Base-by-base conservation (phyloP, 2,797 vertebrate species). In the Brachyalestes nurse region DNA sequence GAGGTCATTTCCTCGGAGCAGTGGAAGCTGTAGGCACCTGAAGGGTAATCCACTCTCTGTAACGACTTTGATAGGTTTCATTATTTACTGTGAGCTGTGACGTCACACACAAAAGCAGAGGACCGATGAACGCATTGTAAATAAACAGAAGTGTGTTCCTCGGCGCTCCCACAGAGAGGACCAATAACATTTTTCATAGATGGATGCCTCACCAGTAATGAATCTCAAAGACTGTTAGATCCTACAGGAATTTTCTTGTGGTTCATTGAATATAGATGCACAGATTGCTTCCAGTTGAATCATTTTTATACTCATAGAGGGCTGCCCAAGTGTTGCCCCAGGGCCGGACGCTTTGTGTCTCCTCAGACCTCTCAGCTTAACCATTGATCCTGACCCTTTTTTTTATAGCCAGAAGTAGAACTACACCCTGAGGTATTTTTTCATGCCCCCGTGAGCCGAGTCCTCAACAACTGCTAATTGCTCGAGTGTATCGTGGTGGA, bases 381-480 rank as follows among this genome's bases (percentile, higher is more conserved):
- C 42, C 60, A 64, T 64, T 75, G 73, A 64, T 75, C 73, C 34
- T 28, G 13, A 6, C 57, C 42, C 40, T 49, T 64, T 75, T 64
- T 45, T 49, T 28, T 0, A 14, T 8, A 23, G 45, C n/a, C 16
- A 75, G 40, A 23, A 64, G 42, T n/a, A 53, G 58, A 38, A 57
- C 71, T 73, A 57, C 19, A 13, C 60, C 42, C 42, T 16, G 25
- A 64, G 73, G 73, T 64, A 28, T 28, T 34, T 51, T 64, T 49
- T 34, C 25, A 62, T 5, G 40, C 58, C 40, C n/a, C 73, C 49
- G 40, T 61, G 38, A 62, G 23, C 21, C 40, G 40, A 25, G 47
- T 61, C 73, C n/a, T 62, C 21, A 62, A 10, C 73, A 62, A 45
- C 40, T 45, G 57, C 34, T 75, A 75, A 75, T 60, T 75, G 42